Base-by-base conservation (phyloP, 2,113 vertebrate genomes). In the Microtus oregoni region DNA sequence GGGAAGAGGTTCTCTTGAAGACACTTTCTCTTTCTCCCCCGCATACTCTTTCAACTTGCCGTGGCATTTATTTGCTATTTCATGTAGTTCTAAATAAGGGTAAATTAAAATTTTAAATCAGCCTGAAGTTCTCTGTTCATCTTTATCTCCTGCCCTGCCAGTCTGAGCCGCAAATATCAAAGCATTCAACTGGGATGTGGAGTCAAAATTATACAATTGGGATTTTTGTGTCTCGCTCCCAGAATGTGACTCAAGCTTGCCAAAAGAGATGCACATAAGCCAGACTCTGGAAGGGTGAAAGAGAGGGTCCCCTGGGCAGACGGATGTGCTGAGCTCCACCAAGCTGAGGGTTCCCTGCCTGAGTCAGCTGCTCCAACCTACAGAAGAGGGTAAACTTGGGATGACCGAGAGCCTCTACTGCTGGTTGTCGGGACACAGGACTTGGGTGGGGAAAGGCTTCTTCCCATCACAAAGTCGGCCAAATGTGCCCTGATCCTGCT, bases 21-120 rank as follows among this genome's bases (percentile, higher is more conserved):
- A 87, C 63, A 67, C 5, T 67, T 86, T 88, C 41, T 55, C 47
- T 44, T 44, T 44, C 44, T 44, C 44, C 55, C 41, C 61, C 35
- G 6, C 12, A 65, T 7, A 72, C 72, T 68, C 77, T 85, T 63
- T 82, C 67, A 81, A 22, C 30, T 81, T 82, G 28, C 26, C 47
- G 30, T 68, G 68, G 38, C 77, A 52, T 91, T 91, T 87, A 76
- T 91, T 94, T 96, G 88, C 68, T 88, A 47, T 61, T 82, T 87
- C 55, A 75, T 94, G 68, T 82, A 24, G 11, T 82, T 68, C 75
- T 82, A 96, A 91, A 55, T 88, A 79, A 81, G 89, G 65, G 41
- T 30, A 93, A 86, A 75, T 81, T 79, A 81, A 81, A 73, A 86
- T 55, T 87, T 94, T 75, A 75, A 91, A 87, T 87, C 73, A 75